Percentiles rank a stretch among this genome's conserved stretches.
phyloP scores from a whole-genome alignment of 2,113 vertebrate genomes.

The Pituophis catenifer region DNA sequence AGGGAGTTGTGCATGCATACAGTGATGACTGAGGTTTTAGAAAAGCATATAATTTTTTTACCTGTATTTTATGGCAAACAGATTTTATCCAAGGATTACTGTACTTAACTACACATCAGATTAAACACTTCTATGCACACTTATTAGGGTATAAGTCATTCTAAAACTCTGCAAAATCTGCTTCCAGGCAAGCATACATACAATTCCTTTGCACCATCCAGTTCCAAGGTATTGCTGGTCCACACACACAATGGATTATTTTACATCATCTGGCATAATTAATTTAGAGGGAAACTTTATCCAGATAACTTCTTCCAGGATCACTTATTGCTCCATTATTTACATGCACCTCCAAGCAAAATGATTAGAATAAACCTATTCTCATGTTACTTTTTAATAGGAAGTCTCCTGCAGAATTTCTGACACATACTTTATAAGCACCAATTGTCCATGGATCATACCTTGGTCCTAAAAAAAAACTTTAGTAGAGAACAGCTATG shows the following conservation, averaged over 20 bases:
- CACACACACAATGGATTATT: background rate
- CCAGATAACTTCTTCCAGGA: background rate
- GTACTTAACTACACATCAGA: background rate
- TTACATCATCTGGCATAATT: background rate
- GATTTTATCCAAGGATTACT: background rate
- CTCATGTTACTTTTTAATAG: background rate
- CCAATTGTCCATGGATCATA: background rate
- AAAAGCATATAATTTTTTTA: background rate
- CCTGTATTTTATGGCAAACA: background rate
- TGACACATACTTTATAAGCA: background rate
- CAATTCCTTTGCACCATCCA: background rate
- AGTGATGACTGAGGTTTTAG: background rate
- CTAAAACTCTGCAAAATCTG: background rate
- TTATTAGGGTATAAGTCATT: background rate
- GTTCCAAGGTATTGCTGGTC: background rate
- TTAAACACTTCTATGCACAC: background rate
- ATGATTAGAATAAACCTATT: background rate
- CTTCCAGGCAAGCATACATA: background rate
- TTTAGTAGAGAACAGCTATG: background rate
- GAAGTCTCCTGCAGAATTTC: background rate
- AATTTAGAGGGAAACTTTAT: background rate
- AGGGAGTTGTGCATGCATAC: background rate
- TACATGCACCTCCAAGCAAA: background rate
- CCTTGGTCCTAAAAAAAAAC: background rate
- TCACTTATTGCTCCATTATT: background rate